phyloP scores from a whole-genome alignment of 35 echinoderm and acorn worm genomes.

The Patiria miniata region DNA sequence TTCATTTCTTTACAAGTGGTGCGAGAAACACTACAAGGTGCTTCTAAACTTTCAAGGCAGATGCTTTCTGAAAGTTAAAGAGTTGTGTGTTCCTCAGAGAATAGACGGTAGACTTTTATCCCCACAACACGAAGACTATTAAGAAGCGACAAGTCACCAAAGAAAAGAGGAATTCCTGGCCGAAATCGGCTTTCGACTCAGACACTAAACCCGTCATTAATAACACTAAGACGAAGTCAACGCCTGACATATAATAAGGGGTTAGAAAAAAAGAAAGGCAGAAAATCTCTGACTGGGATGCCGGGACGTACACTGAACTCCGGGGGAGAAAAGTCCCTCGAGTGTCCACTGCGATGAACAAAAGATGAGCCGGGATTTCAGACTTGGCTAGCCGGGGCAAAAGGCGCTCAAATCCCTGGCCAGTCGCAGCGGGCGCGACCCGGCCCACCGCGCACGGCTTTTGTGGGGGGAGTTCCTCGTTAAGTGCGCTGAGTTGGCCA shows the following conservation, averaged over 20 bases:
- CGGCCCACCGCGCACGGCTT: background rate
- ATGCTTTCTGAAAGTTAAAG: no score
- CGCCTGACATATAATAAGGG: background rate
- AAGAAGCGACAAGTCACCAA: background rate
- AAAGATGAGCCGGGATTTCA: background rate
- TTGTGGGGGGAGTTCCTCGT: background rate
- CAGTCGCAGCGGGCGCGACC: background rate
- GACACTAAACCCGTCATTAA: constrained; percentile 24
- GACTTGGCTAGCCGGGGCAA: background rate
- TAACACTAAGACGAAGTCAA: constrained; percentile 16
- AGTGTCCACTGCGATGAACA: background rate
- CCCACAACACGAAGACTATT: constrained; percentile 11
- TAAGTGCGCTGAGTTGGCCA: background rate
- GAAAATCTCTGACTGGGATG: background rate
- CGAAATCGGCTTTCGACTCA: constrained; percentile 14
- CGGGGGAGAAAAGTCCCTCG: background rate
- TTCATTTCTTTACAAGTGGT: no score
- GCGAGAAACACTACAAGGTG: no score
- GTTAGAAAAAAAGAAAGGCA: background rate
- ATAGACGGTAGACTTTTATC: background rate
- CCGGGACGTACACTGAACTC: background rate
- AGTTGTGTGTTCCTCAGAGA: background rate
- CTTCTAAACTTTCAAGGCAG: no score
- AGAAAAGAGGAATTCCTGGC: constrained; percentile 1
- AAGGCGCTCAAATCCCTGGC: constrained; percentile 28